A percentile compares a stretch with the other conserved stretches of the same genome.
Evolutionary conservation across 2,113 vertebrate genomes (phyloP).

Genomic region (Budorcas taxicolor): DNA sequence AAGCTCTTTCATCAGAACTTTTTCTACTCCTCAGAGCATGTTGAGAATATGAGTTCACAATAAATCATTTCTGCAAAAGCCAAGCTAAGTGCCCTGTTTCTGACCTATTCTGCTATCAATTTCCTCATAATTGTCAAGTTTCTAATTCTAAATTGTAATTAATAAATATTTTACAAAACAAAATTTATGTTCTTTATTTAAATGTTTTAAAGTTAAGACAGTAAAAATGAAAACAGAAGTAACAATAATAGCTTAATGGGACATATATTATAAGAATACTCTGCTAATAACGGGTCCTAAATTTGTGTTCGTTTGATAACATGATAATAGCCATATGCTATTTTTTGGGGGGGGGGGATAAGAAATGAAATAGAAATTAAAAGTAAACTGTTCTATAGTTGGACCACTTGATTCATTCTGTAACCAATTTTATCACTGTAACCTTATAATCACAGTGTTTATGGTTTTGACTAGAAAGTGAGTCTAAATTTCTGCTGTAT

Average conservation of each 20-base stretch:
- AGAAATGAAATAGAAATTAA: not conserved
- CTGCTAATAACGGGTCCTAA: not conserved
- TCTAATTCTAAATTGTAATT: not conserved
- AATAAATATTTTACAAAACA: slow-evolving; percentile 4
- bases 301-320: not conserved
- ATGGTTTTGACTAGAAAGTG: slow-evolving; percentile 50
- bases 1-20: slow-evolving; percentile 14
- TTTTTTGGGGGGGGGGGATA: not conserved
- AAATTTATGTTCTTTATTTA: not conserved
- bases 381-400: not conserved
- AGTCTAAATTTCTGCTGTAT: slow-evolving; percentile 69
- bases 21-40: not conserved
- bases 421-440: slow-evolving; percentile 57
- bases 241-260: not conserved
- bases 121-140: slow-evolving; percentile 26
- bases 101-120: not conserved
- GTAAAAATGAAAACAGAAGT: not conserved
- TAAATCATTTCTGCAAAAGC: slow-evolving; percentile 32
- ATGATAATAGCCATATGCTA: not conserved
- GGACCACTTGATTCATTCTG: slow-evolving; percentile 71
- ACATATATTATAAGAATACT: not conserved
- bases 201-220: not conserved
- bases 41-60: not conserved
- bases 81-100: not conserved
- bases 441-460: slow-evolving; percentile 66